Evolutionary conservation across 2,888 invertebrate genomes (phyloP).

Genomic region (Drosophila histrio): DNA sequence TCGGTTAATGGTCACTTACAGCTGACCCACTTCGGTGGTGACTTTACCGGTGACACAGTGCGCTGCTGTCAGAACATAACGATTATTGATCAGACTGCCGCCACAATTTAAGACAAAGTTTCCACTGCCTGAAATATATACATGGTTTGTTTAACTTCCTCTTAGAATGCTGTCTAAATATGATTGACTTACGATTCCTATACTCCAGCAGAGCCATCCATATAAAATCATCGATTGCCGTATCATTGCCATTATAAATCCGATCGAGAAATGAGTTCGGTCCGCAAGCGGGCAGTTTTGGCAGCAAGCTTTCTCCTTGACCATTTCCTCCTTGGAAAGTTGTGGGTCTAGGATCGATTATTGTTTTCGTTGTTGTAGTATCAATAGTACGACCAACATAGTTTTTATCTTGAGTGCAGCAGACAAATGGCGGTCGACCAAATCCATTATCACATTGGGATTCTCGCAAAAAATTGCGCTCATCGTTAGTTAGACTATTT

Average conservation of each 20-base stretch:
- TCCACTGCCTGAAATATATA: constrained; percentile 55
- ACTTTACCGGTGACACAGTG: constrained; percentile 87
- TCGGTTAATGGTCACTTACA: constrained; percentile 84
- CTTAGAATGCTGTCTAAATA: not conserved
- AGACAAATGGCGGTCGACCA: constrained; percentile 78
- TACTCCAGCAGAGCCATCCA: constrained; percentile 90
- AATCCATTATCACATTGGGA: constrained; percentile 78
- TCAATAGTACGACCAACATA: constrained; percentile 24
- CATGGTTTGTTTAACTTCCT: not conserved
- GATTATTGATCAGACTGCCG: constrained; percentile 88
- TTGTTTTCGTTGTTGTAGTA: constrained; percentile 8
- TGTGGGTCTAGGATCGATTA: not conserved
- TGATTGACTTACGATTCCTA: constrained; percentile 86
- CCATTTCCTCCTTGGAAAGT: constrained; percentile 7
- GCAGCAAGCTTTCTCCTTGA: constrained; percentile 71
- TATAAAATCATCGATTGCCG: constrained; percentile 88
- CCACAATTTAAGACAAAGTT: constrained; percentile 86
- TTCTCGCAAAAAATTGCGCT: constrained; percentile 68
- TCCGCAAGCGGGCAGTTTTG: constrained; percentile 80
- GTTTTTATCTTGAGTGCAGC: constrained; percentile 76
- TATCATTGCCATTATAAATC: constrained; percentile 87
- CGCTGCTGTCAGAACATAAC: constrained; percentile 87
- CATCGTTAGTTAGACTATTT: constrained; percentile 38
- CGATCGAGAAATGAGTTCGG: constrained; percentile 83
- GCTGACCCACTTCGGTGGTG: constrained; percentile 84